A percentile compares a stretch with the other conserved stretches of the same genome.
Conservation (phyloP, 2,797 vertebrate species). For the Neoniphon sammara region DNA sequence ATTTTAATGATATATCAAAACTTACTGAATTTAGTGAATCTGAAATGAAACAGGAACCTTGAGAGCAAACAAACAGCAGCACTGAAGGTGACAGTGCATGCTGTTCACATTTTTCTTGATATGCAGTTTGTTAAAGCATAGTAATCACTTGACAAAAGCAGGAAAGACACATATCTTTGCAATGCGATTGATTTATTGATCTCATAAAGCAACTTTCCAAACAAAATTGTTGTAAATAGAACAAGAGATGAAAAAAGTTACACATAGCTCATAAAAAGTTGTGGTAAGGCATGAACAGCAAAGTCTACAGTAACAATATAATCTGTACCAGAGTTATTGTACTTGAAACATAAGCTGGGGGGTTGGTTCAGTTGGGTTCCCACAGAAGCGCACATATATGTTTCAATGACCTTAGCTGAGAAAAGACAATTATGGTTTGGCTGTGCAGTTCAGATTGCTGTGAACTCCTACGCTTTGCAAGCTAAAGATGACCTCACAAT, state of each 20-base stretch:
- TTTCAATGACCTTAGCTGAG: too few species aligned
- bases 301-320: too few species aligned
- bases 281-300: too few species aligned
- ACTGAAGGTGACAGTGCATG: too few species aligned
- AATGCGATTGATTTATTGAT: neutral
- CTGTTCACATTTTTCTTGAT: neutral
- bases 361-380: too few species aligned
- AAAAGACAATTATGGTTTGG: neutral
- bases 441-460: neutral
- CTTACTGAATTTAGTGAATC: too few species aligned
- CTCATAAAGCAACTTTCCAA: neutral
- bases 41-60: too few species aligned
- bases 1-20: too few species aligned
- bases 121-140: neutral
- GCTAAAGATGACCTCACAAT: constrained; percentile 14
- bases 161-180: neutral
- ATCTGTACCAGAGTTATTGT: too few species aligned
- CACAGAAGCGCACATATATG: too few species aligned
- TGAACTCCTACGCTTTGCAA: neutral
- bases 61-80: too few species aligned
- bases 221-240: neutral
- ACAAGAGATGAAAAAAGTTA: neutral
- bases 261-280: neutral
- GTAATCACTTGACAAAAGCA: neutral
- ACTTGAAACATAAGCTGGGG: too few species aligned